A percentile compares a stretch with the other conserved stretches of the same genome.
Evolutionary conservation across 1,140 invertebrate species (phyloP).

Genomic region (Solenopsis invicta): DNA sequence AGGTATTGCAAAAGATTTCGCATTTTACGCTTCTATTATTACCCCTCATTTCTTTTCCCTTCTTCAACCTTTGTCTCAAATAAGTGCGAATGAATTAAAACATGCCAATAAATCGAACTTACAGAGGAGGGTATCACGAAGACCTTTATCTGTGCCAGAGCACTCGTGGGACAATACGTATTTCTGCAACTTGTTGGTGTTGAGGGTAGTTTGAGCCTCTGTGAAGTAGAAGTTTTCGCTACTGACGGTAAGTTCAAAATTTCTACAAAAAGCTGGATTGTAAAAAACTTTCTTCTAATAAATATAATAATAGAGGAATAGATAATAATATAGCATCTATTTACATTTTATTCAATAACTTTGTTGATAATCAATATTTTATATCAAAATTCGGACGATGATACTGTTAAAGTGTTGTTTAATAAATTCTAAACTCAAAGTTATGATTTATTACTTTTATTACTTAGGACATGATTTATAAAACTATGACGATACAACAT

Average conservation of each 20-base stretch:
- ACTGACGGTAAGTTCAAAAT: constrained; percentile 91
- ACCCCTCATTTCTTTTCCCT: too few species aligned
- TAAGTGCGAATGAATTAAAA: constrained; percentile 21
- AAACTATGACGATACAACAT: too few species aligned
- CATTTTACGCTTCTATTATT: too few species aligned
- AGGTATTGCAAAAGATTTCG: too few species aligned
- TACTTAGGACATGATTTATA: too few species aligned
- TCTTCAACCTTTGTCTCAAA: background rate
- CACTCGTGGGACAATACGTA: constrained; percentile 94
- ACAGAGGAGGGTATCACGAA: constrained; percentile 96
- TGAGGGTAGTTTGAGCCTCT: constrained; percentile 95
- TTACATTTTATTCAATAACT: too few species aligned
- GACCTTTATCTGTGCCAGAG: constrained; percentile 94
- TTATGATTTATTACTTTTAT: too few species aligned
- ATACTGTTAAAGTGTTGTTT: too few species aligned
- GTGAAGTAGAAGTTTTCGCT: constrained; percentile 97
- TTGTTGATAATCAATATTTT: too few species aligned
- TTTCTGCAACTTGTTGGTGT: constrained; percentile 96
- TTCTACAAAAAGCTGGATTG: background rate
- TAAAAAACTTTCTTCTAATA: background rate
- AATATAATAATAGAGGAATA: background rate
- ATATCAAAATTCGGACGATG: too few species aligned
- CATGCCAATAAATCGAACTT: constrained; percentile 68
- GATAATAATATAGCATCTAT: too few species aligned
- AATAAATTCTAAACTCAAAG: too few species aligned